These are phyloP conservation scores for Netta rufina DNA, from an alignment of 2,797 vertebrate species.

Conservation along the genomic window DNA sequence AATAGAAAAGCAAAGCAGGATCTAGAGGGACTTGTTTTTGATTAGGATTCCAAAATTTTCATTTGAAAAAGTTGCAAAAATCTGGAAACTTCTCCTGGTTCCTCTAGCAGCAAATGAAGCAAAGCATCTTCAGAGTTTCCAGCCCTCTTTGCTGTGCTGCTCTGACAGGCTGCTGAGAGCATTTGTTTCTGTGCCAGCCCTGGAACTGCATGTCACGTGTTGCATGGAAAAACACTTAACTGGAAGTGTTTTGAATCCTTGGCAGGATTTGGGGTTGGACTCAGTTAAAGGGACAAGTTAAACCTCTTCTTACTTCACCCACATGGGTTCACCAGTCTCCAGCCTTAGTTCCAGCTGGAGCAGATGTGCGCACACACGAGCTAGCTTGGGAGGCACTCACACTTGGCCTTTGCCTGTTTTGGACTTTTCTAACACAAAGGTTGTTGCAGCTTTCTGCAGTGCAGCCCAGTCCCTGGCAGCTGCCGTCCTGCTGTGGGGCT, in stretches of 20 bases:
- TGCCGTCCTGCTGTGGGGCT: neutral
- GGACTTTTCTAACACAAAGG: neutral
- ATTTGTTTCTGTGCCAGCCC: neutral
- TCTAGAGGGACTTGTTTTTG: neutral
- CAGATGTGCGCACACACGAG: too few relatives aligned
- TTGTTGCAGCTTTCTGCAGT: neutral
- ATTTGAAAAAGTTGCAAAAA: neutral
- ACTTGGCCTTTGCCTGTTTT: neutral
- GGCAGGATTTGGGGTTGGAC: neutral
- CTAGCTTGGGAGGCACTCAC: neutral
- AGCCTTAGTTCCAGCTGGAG: neutral
- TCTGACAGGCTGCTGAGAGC: neutral
- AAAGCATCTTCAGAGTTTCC: neutral
- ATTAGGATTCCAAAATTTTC: neutral
- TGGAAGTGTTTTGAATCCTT: neutral
- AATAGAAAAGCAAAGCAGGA: neutral
- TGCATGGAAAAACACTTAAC: neutral
- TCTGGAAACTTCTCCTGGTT: neutral
- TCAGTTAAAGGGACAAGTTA: neutral
- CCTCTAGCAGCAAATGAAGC: neutral
- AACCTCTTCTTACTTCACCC: neutral
- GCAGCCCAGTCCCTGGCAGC: neutral
- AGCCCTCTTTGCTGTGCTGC: neutral
- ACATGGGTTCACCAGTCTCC: fast-evolving
- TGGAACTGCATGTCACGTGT: neutral